Conservation (phyloP, 2,888 invertebrate species). For the Macroteleia sp. region DNA sequence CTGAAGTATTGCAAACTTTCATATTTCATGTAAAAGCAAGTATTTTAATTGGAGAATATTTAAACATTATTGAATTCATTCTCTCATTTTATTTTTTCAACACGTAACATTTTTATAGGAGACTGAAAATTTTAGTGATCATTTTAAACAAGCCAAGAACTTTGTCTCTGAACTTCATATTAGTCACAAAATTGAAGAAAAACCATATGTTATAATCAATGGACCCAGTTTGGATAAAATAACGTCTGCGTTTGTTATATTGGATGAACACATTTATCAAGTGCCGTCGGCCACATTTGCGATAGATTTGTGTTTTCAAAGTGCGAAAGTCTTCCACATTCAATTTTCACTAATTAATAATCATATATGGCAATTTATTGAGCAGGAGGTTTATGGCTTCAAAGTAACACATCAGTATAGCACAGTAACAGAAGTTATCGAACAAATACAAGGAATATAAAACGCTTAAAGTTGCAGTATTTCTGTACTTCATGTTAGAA, state of each 20-base stretch:
- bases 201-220: slow-evolving; percentile 42
- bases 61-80: too few relatives aligned
- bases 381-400: too few relatives aligned
- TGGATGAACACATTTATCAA: slow-evolving; percentile 29
- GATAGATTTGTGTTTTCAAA: slow-evolving; percentile 50
- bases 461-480: too few relatives aligned
- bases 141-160: slow-evolving; percentile 6
- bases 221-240: slow-evolving; percentile 41
- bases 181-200: slow-evolving; percentile 30
- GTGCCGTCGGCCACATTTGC: slow-evolving; percentile 10
- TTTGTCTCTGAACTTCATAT: slow-evolving; percentile 3
- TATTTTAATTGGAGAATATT: too few relatives aligned
- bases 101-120: slow-evolving; percentile 37
- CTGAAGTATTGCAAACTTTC: too few relatives aligned
- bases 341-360: slow-evolving; percentile 19
- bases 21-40: too few relatives aligned
- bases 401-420: too few relatives aligned
- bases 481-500: too few relatives aligned
- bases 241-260: slow-evolving; percentile 17
- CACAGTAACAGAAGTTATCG: too few relatives aligned
- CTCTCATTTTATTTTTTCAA: too few relatives aligned
- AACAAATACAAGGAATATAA: too few relatives aligned
- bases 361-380: slow-evolving; percentile 51
- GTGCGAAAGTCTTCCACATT: slow-evolving; percentile 22
- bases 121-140: slow-evolving; percentile 24